Base-by-base conservation (phyloP, 2,797 vertebrate species). In the Diglossa cyanea region DNA sequence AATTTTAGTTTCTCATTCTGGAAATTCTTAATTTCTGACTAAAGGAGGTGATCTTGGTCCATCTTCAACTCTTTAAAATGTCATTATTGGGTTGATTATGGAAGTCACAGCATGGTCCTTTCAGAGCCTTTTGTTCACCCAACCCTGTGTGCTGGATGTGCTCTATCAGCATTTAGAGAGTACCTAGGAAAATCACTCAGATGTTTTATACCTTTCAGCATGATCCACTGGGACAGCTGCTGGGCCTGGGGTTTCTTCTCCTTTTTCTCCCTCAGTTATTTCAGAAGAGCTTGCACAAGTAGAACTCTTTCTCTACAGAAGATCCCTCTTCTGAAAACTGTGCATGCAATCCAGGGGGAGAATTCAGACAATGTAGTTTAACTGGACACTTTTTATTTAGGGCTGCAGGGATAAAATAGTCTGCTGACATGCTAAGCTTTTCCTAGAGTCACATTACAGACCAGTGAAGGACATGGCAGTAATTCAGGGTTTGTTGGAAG, bases 391-490 rank as follows among this genome's bases (percentile, higher is more conserved):
- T 96, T 95, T 95, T 95, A 96, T 94, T 96, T 97, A 95, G 94
- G 67, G 71, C 81, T 72, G 39, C 58, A 61, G 85, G 80, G 76
- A 93, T 80, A 86, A 87, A 92, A 83, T 78, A 80, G 96, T 39
- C 74, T 94, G 74, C 91, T 96, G 95, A 90, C 90, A 89, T 57
- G 85, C 88, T 90, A 70, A 85, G 93, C 95, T 94, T 93, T 77
- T 93, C 65, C 87, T 68, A 90, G 96, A 83, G 93, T 97, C 96
- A 83, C 75, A 88, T 97, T 97, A 93, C 96, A 96, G 74, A 35
- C 17, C 80, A 66, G 86, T 88, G 82, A 97, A 97, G 95, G 96
- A 54, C 94, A 77, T 73, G 77, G 89, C 92, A 96, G 87, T 88
- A 83, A 72, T 82, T 94, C 86, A 89, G 90, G 30, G 73, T 91